Evolutionary conservation across 2,797 vertebrate genomes (phyloP).

Genomic region (Clarias pachynema): DNA sequence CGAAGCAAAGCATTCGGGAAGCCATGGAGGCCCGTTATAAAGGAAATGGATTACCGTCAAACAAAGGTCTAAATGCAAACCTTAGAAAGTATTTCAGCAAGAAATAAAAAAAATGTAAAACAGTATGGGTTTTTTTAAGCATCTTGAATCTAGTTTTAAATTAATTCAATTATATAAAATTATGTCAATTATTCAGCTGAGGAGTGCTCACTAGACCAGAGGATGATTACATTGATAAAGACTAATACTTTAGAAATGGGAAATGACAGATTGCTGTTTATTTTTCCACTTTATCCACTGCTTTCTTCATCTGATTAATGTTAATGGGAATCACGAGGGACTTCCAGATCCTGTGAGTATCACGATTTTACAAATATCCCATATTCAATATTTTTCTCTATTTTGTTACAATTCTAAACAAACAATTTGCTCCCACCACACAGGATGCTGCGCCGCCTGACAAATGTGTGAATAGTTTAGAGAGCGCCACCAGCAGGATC

Average conservation of each 20-base stretch:
- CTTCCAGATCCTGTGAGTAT: too few species aligned
- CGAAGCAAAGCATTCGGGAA: not conserved
- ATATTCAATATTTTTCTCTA: too few species aligned
- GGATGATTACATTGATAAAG: too few species aligned
- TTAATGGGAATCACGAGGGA: too few species aligned
- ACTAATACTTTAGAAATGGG: not conserved
- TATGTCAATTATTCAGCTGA: not conserved
- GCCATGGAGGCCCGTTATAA: not conserved
- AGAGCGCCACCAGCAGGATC: too few species aligned
- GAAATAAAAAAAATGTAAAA: not conserved
- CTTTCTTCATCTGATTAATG: too few species aligned
- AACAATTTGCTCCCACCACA: too few species aligned
- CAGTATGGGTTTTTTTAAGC: too few species aligned
- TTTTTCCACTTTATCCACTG: not conserved
- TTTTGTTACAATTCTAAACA: too few species aligned
- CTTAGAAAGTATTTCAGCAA: not conserved
- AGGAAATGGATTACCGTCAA: not conserved
- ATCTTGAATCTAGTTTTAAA: not conserved
- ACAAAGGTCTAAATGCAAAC: not conserved
- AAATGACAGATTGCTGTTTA: not conserved
- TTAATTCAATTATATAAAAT: not conserved
- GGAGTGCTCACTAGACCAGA: not conserved
- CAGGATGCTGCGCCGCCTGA: too few species aligned
- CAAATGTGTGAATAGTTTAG: too few species aligned
- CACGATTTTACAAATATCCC: too few species aligned